Evolutionary conservation across 2,888 invertebrate species (phyloP).

Genomic region (Polyploca ridens): DNA sequence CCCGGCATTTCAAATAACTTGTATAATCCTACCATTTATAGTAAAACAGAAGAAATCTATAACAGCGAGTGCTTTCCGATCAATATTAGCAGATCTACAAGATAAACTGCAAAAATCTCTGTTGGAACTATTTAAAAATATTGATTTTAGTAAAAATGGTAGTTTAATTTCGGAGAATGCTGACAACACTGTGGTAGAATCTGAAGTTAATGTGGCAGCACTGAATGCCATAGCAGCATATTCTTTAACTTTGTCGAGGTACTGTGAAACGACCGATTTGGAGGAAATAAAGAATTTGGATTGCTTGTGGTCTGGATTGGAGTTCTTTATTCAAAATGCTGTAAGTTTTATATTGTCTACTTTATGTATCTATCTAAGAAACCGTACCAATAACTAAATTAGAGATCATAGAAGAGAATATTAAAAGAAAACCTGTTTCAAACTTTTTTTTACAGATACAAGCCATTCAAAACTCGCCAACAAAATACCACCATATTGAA

Average conservation of each 20-base stretch:
- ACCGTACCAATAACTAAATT: too few relatives aligned
- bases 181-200: slow-evolving; percentile 56
- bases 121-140: slow-evolving; percentile 66
- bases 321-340: slow-evolving; percentile 67
- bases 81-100: slow-evolving; percentile 72
- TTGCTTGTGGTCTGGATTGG: slow-evolving; percentile 67
- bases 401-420: too few relatives aligned
- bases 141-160: slow-evolving; percentile 57
- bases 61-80: slow-evolving; percentile 64
- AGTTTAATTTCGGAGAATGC: slow-evolving; percentile 33
- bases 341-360: slow-evolving; percentile 53
- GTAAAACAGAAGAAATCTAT: slow-evolving; percentile 72
- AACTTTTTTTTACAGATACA: slow-evolving; percentile 62
- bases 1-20: slow-evolving; percentile 71
- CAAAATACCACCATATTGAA: slow-evolving; percentile 63
- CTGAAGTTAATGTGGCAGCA: slow-evolving; percentile 58
- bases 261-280: slow-evolving; percentile 65
- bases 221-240: slow-evolving; percentile 75
- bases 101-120: slow-evolving; percentile 69
- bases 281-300: slow-evolving; percentile 68
- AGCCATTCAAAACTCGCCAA: slow-evolving; percentile 51
- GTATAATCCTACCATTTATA: slow-evolving; percentile 68
- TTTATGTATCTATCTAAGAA: too few relatives aligned
- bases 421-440: slow-evolving; percentile 4
- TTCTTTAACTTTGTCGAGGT: slow-evolving; percentile 68